A percentile compares a stretch with the other conserved stretches of the same genome.
phyloP scores from a whole-genome alignment of 2,888 invertebrate species.

The Erpobdella octoculata region DNA sequence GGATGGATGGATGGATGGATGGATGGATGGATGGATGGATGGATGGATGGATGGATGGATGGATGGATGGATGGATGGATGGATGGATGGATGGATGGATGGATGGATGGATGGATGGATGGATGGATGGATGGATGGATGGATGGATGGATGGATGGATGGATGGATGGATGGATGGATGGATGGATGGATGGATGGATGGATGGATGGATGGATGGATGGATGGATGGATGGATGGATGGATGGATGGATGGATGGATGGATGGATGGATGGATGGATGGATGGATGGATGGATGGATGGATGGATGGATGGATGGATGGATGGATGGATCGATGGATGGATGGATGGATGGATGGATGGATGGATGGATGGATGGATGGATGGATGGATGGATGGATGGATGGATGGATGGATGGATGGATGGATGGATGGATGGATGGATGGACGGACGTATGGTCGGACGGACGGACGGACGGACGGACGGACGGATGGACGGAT shows the following conservation, averaged over 20 bases:
- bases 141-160: not conserved
- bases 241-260: not conserved
- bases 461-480: not conserved
- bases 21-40: not conserved
- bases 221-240: not conserved
- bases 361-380: slow-evolving; percentile 3
- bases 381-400: slow-evolving; percentile 2
- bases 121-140: not conserved
- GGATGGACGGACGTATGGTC: not conserved
- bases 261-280: not conserved
- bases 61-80: not conserved
- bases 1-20: not conserved
- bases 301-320: not conserved
- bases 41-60: slow-evolving; percentile 5
- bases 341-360: not conserved
- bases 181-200: not conserved
- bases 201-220: not conserved
- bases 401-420: not conserved
- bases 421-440: not conserved
- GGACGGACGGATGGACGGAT: not conserved
- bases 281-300: not conserved
- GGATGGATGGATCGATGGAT: not conserved
- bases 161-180: not conserved
- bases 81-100: no score
- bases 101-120: not conserved